Conservation (phyloP, 2,888 invertebrate genomes). For the Aphelenchoides bicaudatus region DNA sequence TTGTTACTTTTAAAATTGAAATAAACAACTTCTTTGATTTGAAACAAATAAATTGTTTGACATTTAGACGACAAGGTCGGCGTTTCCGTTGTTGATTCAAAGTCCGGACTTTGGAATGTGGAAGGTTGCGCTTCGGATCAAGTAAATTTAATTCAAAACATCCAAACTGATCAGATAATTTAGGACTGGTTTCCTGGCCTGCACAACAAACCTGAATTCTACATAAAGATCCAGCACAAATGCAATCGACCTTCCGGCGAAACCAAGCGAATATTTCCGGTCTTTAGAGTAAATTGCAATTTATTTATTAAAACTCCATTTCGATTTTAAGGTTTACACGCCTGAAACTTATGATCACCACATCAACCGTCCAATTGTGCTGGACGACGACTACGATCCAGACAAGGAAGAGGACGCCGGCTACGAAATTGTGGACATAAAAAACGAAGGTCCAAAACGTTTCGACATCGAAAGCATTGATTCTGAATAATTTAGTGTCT, state of each 20-base stretch:
- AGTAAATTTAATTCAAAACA: constrained; percentile 29
- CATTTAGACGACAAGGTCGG: constrained; percentile 47
- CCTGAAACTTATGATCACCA: constrained; percentile 49
- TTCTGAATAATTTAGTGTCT: too few relatives aligned
- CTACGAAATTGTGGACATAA: neutral
- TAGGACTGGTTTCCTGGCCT: constrained; percentile 34
- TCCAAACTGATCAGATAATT: neutral
- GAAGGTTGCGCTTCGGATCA: constrained; percentile 48
- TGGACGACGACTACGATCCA: constrained; percentile 32
- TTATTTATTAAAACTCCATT: constrained; percentile 29
- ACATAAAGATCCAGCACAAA: constrained; percentile 43
- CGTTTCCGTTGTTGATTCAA: constrained; percentile 40
- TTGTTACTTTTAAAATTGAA: too few relatives aligned
- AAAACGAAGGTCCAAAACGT: too few relatives aligned
- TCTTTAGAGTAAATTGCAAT: constrained; percentile 31
- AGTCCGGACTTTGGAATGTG: constrained; percentile 37
- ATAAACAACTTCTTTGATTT: too few relatives aligned
- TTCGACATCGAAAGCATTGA: too few relatives aligned
- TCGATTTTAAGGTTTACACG: neutral
- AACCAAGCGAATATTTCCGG: constrained; percentile 26
- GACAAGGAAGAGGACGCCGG: constrained; percentile 11
- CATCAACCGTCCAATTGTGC: constrained; percentile 46
- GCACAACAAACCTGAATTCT: constrained; percentile 48
- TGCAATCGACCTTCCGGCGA: constrained; percentile 38
- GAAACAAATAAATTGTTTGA: too few relatives aligned